Conservation (phyloP, 1,140 invertebrate genomes). For the Anadara kagoshimensis region DNA sequence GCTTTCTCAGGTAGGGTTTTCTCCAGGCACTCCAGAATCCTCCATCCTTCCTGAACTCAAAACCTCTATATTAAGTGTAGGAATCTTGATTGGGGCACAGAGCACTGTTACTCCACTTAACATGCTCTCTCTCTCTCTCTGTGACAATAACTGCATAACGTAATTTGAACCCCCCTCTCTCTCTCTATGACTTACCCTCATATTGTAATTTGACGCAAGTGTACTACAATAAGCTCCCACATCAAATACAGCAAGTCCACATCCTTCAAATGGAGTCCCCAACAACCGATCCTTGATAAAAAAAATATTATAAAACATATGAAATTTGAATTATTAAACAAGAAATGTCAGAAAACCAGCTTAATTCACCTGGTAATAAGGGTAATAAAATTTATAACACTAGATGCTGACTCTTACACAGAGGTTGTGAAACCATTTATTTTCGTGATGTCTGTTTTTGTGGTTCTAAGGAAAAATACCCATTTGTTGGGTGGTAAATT, state of each 20-base stretch:
- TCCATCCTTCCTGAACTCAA: too few species aligned
- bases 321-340: not conserved
- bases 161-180: not conserved
- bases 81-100: too few species aligned
- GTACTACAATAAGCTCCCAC: slow-evolving; percentile 75
- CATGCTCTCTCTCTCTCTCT: too few species aligned
- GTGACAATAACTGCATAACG: too few species aligned
- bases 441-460: too few species aligned
- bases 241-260: slow-evolving; percentile 71
- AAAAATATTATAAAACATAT: not conserved
- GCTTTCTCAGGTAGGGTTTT: too few species aligned
- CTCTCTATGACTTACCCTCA: slow-evolving; percentile 57
- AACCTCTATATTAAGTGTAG: too few species aligned
- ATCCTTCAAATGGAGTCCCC: slow-evolving; percentile 54
- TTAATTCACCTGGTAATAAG: not conserved
- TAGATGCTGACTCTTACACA: not conserved
- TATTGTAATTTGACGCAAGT: slow-evolving; percentile 76
- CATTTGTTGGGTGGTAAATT: too few species aligned
- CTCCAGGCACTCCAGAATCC: too few species aligned
- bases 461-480: too few species aligned
- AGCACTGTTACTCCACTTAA: too few species aligned
- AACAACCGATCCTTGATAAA: slow-evolving; percentile 62
- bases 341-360: too few species aligned
- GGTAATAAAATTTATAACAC: not conserved
- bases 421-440: not conserved